Conservation (phyloP, 2,113 vertebrate species). For the Cavia porcellus region DNA sequence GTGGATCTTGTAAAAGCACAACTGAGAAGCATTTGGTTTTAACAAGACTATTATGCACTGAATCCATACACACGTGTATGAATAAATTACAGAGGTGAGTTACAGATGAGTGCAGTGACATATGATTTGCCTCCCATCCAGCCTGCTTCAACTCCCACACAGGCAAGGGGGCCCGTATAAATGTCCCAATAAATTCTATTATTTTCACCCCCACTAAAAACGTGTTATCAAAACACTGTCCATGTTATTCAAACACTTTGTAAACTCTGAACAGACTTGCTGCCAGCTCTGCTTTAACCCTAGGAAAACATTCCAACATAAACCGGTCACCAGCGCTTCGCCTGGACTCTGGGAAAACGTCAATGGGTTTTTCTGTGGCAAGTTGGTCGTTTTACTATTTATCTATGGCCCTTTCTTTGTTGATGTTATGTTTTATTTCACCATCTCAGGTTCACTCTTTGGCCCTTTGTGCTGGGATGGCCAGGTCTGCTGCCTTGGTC, state of each 20-base stretch:
- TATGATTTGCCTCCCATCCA: not conserved
- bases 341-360: slow-evolving; percentile 61
- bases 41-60: not conserved
- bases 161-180: slow-evolving; percentile 83
- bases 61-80: not conserved
- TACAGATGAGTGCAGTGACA: slow-evolving; percentile 42
- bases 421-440: slow-evolving; percentile 75
- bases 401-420: slow-evolving; percentile 77
- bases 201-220: slow-evolving; percentile 79
- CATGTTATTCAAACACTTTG: slow-evolving; percentile 62
- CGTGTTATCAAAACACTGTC: slow-evolving; percentile 81
- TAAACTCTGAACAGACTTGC: slow-evolving; percentile 78
- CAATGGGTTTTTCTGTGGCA: slow-evolving; percentile 62
- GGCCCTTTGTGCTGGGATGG: slow-evolving; percentile 72
- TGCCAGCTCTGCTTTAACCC: slow-evolving; percentile 78
- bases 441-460: slow-evolving; percentile 69
- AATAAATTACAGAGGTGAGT: not conserved
- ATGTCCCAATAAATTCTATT: slow-evolving; percentile 84
- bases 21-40: not conserved
- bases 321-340: slow-evolving; percentile 74
- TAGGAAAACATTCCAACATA: slow-evolving; percentile 83
- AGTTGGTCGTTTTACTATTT: slow-evolving; percentile 81
- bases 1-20: slow-evolving; percentile 4
- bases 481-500: slow-evolving; percentile 72
- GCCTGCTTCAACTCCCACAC: not conserved